Conservation (phyloP, 2,888 invertebrate species). For the Asteroscopus sphinx region DNA sequence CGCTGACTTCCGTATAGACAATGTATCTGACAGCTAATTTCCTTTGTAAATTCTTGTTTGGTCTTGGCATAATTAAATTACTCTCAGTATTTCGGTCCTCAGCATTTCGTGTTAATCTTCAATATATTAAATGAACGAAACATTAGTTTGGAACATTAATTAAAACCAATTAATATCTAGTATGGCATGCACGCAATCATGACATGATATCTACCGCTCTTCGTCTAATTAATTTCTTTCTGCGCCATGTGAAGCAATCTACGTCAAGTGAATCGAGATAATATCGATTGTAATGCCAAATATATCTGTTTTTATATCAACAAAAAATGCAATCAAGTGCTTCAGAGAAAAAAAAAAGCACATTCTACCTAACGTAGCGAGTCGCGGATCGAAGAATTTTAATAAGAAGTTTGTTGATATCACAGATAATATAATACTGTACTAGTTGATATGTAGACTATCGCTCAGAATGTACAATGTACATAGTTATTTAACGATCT, state of each 20-base stretch:
- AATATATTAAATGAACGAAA: neutral
- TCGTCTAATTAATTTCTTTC: conserved; percentile 26
- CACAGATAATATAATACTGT: no score
- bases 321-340: conserved; percentile 36
- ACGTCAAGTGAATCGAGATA: conserved; percentile 21
- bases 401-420: conserved; percentile 18
- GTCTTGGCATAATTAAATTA: neutral
- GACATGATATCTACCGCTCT: conserved; percentile 15
- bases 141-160: conserved; percentile 11
- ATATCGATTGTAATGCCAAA: conserved; percentile 31
- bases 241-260: conserved; percentile 12
- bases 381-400: conserved; percentile 11
- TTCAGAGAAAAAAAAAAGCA: conserved; percentile 29
- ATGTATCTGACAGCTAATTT: neutral
- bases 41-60: neutral
- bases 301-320: conserved; percentile 19
- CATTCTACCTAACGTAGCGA: conserved; percentile 19
- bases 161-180: conserved; percentile 17
- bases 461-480: no score
- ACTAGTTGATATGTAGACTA: no score
- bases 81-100: no score
- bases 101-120: neutral
- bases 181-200: conserved; percentile 8
- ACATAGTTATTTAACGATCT: no score
- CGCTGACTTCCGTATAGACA: conserved; percentile 3